Percentiles rank a stretch among this genome's conserved stretches.
Conservation (phyloP, 53 echinoderm and acorn worm species). For the Holothuria leucospilota region DNA sequence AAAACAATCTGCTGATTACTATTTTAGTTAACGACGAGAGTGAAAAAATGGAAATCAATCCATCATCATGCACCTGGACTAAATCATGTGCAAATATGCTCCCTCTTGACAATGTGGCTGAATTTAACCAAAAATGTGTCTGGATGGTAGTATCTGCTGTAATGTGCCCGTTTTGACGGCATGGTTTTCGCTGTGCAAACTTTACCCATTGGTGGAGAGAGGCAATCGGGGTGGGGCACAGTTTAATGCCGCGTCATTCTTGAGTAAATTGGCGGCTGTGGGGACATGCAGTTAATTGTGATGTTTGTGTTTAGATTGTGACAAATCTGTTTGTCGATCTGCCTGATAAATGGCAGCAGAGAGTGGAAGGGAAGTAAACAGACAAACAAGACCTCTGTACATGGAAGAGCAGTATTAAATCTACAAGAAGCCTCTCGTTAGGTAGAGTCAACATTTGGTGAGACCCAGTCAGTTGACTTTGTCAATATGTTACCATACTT, state of each 20-base stretch:
- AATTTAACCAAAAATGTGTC: too few species aligned
- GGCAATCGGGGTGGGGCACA: too few species aligned
- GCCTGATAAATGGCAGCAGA: constrained; percentile 25
- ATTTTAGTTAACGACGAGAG: too few species aligned
- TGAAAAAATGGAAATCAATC: too few species aligned
- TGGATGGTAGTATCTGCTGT: too few species aligned
- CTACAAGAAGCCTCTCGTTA: constrained; percentile 22
- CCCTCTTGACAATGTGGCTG: too few species aligned
- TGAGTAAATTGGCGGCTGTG: not conserved
- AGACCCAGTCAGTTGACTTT: constrained; percentile 13
- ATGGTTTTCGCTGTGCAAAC: too few species aligned
- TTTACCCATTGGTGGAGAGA: too few species aligned
- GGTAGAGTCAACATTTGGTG: constrained; percentile 29
- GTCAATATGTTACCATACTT: constrained; percentile 13
- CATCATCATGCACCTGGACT: too few species aligned
- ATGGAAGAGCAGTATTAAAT: constrained; percentile 5
- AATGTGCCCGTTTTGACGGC: too few species aligned
- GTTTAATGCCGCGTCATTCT: not conserved
- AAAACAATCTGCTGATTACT: too few species aligned
- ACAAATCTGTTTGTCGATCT: constrained; percentile 31
- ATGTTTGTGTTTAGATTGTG: constrained; percentile 40
- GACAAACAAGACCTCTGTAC: constrained; percentile 31
- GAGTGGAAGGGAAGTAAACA: constrained; percentile 29
- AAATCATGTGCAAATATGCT: too few species aligned
- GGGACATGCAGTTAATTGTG: constrained; percentile 21